These are phyloP conservation scores for Poeciliopsis occidentalis DNA, from an alignment of 2,113 vertebrate genomes.

Conservation along the genomic window DNA sequence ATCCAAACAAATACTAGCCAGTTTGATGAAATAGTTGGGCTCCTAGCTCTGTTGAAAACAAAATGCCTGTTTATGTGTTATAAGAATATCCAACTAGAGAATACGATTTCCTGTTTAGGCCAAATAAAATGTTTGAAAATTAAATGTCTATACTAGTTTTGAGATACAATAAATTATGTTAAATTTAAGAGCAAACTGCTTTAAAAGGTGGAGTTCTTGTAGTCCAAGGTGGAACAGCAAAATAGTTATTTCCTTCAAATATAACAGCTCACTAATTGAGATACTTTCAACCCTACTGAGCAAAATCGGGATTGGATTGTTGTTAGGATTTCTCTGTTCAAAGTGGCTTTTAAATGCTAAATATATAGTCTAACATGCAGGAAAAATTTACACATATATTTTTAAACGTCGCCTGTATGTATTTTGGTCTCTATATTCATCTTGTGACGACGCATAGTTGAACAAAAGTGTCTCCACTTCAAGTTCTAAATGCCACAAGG, in stretches of 20 bases:
- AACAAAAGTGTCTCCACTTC: background rate
- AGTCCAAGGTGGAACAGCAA: background rate
- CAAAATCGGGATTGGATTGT: background rate
- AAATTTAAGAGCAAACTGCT: background rate
- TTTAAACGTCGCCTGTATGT: background rate
- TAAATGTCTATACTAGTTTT: background rate
- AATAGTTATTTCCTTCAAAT: background rate
- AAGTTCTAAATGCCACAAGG: constrained; percentile 6
- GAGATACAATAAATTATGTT: too few relatives aligned
- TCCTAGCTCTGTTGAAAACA: background rate
- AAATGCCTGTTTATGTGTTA: background rate
- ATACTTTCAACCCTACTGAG: background rate
- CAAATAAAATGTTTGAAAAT: background rate
- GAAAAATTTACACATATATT: background rate
- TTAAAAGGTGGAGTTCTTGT: too few relatives aligned
- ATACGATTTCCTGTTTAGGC: background rate
- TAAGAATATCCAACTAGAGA: background rate
- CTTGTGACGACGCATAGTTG: background rate
- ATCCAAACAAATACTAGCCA: too few relatives aligned
- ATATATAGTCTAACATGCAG: background rate
- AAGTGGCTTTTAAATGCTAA: background rate
- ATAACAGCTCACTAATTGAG: background rate
- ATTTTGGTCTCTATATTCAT: background rate
- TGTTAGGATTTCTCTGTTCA: background rate
- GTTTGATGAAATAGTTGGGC: too few relatives aligned